Conservation (phyloP, 1,140 invertebrate genomes). For the Orius insidiosus region DNA sequence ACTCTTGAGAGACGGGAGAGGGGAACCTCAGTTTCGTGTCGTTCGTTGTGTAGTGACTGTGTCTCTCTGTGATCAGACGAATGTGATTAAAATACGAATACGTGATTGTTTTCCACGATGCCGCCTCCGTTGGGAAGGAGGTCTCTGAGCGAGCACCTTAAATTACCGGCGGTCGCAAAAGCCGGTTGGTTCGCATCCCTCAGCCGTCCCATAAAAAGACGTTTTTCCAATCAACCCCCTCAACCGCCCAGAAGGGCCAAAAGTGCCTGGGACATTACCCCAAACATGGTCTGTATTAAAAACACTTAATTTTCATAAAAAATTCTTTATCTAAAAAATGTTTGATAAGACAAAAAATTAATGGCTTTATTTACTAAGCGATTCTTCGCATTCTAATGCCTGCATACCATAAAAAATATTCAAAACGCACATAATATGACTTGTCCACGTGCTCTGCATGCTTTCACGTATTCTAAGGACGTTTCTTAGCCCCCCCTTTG, state of each 20-base stretch:
- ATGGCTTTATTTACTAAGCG: no score
- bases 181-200: slow-evolving; percentile 60
- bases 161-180: slow-evolving; percentile 29
- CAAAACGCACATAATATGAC: no score
- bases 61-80: neutral
- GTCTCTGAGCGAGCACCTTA: slow-evolving; percentile 10
- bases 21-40: neutral
- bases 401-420: no score
- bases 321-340: no score
- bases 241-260: slow-evolving; percentile 11
- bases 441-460: no score
- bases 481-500: no score
- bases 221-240: slow-evolving; percentile 16
- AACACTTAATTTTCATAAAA: neutral
- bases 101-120: neutral
- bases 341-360: no score
- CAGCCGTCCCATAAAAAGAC: slow-evolving; percentile 38
- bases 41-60: neutral
- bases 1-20: neutral
- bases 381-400: no score
- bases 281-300: slow-evolving; percentile 6
- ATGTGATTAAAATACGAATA: neutral
- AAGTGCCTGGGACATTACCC: slow-evolving; percentile 18
- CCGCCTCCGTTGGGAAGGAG: slow-evolving; percentile 12
- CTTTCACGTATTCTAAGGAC: no score